phyloP scores from a whole-genome alignment of 2,888 invertebrate genomes.

The Tenodera sinensis region DNA sequence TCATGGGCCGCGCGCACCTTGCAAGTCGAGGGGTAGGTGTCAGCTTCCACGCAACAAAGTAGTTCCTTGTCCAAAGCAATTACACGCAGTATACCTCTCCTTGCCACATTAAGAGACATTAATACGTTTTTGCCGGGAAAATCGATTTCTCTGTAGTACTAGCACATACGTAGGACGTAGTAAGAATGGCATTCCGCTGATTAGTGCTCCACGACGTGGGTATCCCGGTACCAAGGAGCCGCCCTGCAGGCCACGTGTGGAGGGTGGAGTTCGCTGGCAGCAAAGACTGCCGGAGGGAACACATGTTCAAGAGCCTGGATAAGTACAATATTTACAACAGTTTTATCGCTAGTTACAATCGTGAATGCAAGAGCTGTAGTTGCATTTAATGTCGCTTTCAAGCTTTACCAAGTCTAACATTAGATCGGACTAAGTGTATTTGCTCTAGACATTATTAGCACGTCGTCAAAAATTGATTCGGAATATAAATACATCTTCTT shows the following conservation, averaged over 20 bases:
- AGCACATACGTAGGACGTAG: not conserved
- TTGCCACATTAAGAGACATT: not conserved
- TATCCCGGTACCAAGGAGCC: not conserved
- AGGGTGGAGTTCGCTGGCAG: not conserved
- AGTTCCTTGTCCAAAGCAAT: not conserved
- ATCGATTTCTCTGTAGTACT: not conserved
- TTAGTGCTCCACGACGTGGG: not conserved
- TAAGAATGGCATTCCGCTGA: not conserved
- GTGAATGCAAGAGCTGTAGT: too few relatives aligned
- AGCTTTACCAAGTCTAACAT: too few relatives aligned
- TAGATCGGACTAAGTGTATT: too few relatives aligned
- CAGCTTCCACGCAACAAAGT: not conserved
- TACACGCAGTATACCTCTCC: not conserved
- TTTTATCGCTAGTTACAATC: too few relatives aligned
- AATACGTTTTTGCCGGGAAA: not conserved
- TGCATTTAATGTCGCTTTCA: too few relatives aligned
- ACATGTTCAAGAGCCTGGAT: too few relatives aligned
- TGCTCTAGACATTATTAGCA: too few relatives aligned
- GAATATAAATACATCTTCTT: too few relatives aligned
- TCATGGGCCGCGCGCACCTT: slow-evolving; percentile 2
- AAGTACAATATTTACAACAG: too few relatives aligned
- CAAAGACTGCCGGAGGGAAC: not conserved
- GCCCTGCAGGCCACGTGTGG: not conserved
- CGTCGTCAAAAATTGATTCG: too few relatives aligned
- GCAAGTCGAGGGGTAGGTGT: not conserved